Evolutionary conservation across 2,113 vertebrate genomes (phyloP), one percentile per base, ranked within the genome.

Genomic region (Hippocampus abdominalis): DNA sequence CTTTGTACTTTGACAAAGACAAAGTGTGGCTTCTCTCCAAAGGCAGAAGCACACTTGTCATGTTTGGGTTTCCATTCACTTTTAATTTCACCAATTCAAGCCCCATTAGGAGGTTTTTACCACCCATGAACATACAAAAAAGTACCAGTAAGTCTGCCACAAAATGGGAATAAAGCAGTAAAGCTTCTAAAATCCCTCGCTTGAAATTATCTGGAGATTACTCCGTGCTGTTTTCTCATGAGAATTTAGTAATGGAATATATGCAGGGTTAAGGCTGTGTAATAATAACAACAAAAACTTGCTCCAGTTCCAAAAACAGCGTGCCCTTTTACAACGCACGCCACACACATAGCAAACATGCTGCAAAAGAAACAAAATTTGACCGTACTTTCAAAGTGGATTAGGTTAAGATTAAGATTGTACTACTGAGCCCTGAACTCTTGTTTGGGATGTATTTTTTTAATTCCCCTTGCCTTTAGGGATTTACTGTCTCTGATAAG

Each of bases 21-120:
- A 32, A 61, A 72, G 65, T 36, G 59, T 60, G 54, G 61, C 27
- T 68, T 57, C 36, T 32, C 79, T 73, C 64, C 67, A 53, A 76
- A 62, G 54, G 57, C 67, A 66, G 63, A 51, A 79, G 69, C 73
- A 69, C 59, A 72, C 73, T 74, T 78, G 67, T 81, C 80, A 78
- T 77, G 71, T 83, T 81, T 77, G 73, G 69, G 46, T 60, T 82
- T 62, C 79, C 73, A 36, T 64, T 66, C 65, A 75, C 79, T 89
- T 81, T 82, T 84, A 79, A 77, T 71, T 73, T 84, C 77, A 71
- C 63, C 77, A 56, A 61, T 86, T 79, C 67, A 72, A 84, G 66
- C 69, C 83, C 78, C 64, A 86, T 89, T 81, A 82, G 77, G 53
- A 77, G 80, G 66, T 75, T 68, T 73, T 91, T 88, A 83, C 83